Conservation (phyloP, 2,888 invertebrate species). For the Bhutanitis thaidina region DNA sequence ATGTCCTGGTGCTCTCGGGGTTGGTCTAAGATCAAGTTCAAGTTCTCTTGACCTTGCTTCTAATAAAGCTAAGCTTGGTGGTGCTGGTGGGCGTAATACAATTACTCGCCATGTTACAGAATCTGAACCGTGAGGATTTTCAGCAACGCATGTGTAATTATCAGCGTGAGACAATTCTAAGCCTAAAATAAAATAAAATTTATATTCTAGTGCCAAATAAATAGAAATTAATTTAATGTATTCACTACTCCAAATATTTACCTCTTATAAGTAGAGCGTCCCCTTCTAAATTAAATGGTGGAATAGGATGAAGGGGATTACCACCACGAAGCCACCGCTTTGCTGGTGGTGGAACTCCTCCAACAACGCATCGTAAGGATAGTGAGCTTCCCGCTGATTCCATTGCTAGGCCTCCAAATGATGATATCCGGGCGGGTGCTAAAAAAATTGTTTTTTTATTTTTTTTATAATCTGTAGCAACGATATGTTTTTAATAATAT, state of each 20-base stretch:
- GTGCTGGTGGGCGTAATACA: constrained; percentile 86
- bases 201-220: constrained; percentile 9
- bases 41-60: constrained; percentile 65
- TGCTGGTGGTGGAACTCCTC: constrained; percentile 87
- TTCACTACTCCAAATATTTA: constrained; percentile 38
- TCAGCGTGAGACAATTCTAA: constrained; percentile 86
- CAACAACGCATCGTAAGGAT: constrained; percentile 85
- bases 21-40: constrained; percentile 62
- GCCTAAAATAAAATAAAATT: constrained; percentile 57
- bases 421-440: constrained; percentile 93
- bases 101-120: constrained; percentile 88
- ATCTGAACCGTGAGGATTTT: constrained; percentile 91
- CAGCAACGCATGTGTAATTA: constrained; percentile 89
- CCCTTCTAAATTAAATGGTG: constrained; percentile 83
- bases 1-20: constrained; percentile 59
- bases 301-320: constrained; percentile 81
- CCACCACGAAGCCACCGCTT: constrained; percentile 87
- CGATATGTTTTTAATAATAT: background rate
- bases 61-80: constrained; percentile 83
- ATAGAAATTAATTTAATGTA: constrained; percentile 1
- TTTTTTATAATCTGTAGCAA: too few species aligned
- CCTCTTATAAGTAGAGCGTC: constrained; percentile 84
- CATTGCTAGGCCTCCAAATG: constrained; percentile 87
- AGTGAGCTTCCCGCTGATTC: constrained; percentile 85
- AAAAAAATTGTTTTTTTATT: constrained; percentile 21